These are phyloP conservation scores for Charanyca ferruginea DNA, from an alignment of 2,888 invertebrate species.

Conservation along the genomic window DNA sequence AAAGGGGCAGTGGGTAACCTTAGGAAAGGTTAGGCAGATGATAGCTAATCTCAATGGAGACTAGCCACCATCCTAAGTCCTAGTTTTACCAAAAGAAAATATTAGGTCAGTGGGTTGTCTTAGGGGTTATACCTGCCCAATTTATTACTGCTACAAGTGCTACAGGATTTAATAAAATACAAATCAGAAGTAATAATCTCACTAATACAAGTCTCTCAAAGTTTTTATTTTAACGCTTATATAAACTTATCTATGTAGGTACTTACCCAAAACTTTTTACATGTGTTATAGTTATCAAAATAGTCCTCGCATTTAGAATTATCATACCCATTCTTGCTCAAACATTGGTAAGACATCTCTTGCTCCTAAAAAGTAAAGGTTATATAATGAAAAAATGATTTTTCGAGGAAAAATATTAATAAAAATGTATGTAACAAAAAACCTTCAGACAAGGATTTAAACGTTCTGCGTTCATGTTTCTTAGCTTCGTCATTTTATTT, in stretches of 20 bases:
- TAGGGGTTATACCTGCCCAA: too few relatives aligned
- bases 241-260: too few relatives aligned
- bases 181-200: constrained; percentile 4
- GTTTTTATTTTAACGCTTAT: too few relatives aligned
- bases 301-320: constrained; percentile 92
- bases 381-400: constrained; percentile 57
- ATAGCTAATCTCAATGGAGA: too few relatives aligned
- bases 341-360: constrained; percentile 93
- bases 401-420: background rate
- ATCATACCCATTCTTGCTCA: constrained; percentile 93
- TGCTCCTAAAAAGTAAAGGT: constrained; percentile 92
- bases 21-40: too few relatives aligned
- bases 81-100: too few relatives aligned
- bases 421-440: background rate
- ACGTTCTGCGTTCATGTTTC: constrained; percentile 80
- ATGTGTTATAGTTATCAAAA: constrained; percentile 95
- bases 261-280: constrained; percentile 96
- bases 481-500: constrained; percentile 74
- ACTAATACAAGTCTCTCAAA: background rate
- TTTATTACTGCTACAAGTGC: too few relatives aligned
- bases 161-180: background rate
- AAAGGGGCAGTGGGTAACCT: too few relatives aligned
- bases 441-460: constrained; percentile 86
- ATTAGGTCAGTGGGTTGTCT: too few relatives aligned
- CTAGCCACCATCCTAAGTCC: too few relatives aligned